Conservation (phyloP, 2,113 vertebrate species). For the Bostrychus sinensis region DNA sequence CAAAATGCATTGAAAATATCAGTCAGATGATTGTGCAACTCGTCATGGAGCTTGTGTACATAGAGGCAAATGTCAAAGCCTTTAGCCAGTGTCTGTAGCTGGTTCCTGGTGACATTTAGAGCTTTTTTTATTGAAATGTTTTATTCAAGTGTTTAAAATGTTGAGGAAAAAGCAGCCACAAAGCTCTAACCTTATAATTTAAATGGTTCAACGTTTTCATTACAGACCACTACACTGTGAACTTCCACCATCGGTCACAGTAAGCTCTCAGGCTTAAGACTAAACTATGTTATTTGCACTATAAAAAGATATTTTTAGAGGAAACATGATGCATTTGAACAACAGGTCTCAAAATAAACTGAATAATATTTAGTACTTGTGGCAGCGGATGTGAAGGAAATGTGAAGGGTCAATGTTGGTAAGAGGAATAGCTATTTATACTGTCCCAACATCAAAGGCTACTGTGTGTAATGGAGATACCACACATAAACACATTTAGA, state of each 20-base stretch:
- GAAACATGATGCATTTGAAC: not conserved
- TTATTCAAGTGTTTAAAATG: constrained; percentile 25
- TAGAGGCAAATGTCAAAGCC: constrained; percentile 42
- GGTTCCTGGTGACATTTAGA: constrained; percentile 35
- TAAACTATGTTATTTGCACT: not conserved
- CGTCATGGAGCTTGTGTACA: constrained; percentile 1
- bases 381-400: too few relatives aligned
- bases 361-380: not conserved
- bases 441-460: too few relatives aligned
- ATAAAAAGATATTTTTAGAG: too few relatives aligned
- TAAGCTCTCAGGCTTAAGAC: not conserved
- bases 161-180: not conserved
- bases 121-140: constrained; percentile 38
- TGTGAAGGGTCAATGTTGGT: not conserved
- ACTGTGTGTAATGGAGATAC: too few relatives aligned
- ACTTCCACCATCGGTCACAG: not conserved
- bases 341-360: not conserved
- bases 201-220: not conserved
- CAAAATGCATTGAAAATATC: not conserved
- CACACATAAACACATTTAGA: too few relatives aligned
- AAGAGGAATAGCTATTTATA: too few relatives aligned
- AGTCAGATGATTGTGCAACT: constrained; percentile 8
- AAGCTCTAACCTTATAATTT: constrained; percentile 3
- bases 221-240: not conserved
- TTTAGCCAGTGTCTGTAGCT: constrained; percentile 41